A percentile compares a stretch with the other conserved stretches of the same genome.
Evolutionary conservation across 2,797 vertebrate species (phyloP).

Genomic region (Cirrhinus molitorella): DNA sequence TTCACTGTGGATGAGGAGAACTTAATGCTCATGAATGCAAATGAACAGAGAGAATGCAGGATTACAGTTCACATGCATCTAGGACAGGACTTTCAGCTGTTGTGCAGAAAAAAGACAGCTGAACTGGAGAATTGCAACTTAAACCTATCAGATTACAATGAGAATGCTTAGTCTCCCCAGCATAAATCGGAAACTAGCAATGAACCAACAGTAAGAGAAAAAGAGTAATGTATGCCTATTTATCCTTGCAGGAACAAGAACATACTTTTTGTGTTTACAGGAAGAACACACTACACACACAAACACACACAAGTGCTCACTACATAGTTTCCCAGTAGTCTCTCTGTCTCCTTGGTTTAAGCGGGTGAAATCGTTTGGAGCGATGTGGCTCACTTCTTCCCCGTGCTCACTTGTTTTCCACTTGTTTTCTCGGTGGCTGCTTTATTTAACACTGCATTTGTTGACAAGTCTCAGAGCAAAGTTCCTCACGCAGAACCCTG

Average conservation of each 20-base stretch:
- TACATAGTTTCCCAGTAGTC: conserved; percentile 20
- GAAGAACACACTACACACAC: background rate
- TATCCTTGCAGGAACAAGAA: background rate
- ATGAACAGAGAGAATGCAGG: conserved; percentile 35
- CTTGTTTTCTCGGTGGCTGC: conserved; percentile 35
- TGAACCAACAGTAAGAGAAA: conserved; percentile 4
- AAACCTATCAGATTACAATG: conserved; percentile 25
- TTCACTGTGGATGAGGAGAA: conserved; percentile 37
- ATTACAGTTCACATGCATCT: conserved; percentile 22
- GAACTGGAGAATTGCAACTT: conserved; percentile 35
- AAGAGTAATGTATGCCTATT: background rate
- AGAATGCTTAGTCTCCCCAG: conserved; percentile 7
- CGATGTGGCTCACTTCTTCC: conserved; percentile 15
- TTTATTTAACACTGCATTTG: conserved; percentile 49
- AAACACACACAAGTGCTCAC: background rate
- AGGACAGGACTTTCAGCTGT: conserved; percentile 21
- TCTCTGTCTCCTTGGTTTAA: conserved; percentile 24
- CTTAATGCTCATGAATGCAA: conserved; percentile 58
- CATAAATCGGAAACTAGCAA: background rate
- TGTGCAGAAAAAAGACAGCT: conserved; percentile 29
- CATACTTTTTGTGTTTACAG: background rate
- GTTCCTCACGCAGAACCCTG: conserved; percentile 43
- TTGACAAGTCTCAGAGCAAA: conserved; percentile 58
- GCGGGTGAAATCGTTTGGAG: background rate
- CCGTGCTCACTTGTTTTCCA: conserved; percentile 47